phyloP scores from a whole-genome alignment of 2,113 vertebrate genomes.

The Bagarius yarrelli region DNA sequence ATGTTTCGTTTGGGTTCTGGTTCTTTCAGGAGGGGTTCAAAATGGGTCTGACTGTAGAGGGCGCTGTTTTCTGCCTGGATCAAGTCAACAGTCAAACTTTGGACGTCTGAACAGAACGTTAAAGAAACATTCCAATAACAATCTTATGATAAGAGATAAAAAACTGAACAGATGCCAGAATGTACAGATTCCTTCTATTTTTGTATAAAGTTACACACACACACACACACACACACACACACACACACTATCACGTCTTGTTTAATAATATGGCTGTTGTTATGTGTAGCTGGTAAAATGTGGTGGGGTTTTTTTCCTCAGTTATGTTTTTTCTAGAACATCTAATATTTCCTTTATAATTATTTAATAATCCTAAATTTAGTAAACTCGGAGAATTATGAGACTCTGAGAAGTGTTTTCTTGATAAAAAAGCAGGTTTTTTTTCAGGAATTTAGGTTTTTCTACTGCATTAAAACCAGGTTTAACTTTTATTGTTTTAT shows the following conservation, averaged over 20 bases:
- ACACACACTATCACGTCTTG: no score
- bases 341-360: constrained; percentile 12
- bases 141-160: constrained; percentile 25
- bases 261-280: no score
- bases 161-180: background rate
- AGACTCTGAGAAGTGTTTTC: no score
- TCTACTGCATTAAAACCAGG: background rate
- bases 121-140: constrained; percentile 8
- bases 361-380: background rate
- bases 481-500: background rate
- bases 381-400: no score
- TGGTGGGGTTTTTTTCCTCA: no score
- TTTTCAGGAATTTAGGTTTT: no score
- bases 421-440: background rate
- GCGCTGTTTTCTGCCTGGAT: constrained; percentile 81
- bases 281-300: no score
- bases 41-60: constrained; percentile 90
- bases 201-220: constrained; percentile 29
- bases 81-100: constrained; percentile 73
- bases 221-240: no score
- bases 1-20: background rate
- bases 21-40: constrained; percentile 86
- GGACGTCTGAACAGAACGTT: background rate
- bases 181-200: constrained; percentile 45
- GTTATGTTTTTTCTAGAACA: background rate